Base-by-base conservation (phyloP, 2,113 vertebrate genomes). In the Nothobranchius kuhntae region DNA sequence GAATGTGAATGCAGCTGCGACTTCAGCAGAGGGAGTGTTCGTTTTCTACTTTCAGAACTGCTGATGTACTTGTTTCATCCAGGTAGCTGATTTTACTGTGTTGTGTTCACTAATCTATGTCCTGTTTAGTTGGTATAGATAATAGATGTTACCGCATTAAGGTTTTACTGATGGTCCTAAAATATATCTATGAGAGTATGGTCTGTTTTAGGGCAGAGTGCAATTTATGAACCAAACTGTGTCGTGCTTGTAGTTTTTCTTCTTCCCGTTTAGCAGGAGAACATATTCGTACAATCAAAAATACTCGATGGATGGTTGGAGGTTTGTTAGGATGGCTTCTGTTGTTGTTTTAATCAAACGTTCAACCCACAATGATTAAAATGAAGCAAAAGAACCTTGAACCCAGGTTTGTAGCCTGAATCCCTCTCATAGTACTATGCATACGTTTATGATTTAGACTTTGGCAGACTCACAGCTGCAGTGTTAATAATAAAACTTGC, bases 51-150 rank as follows among this genome's bases (percentile, higher is more conserved):
- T 87, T 86, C 75, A 36, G 69, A 88, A 74, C 65, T 78, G 75
- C 82, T 75, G 74, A 81, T 84, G 79, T 83, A 82, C 77, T 86
- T 78, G 69, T 87, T 85, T 83, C 62, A 69, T 82, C 81, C 74
- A 80, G 86, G 81, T 42, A 42, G 40, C 40, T 45, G 44, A 40
- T 40, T 40, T 40, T 40, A 40, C 38, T 45, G 44, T 45, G 44
- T 88, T 68, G 86, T 91, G 84, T 82, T 78, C 82, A 71, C 77
- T 89, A 85, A 69, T 75, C 82, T 86, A 77, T 81, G 81, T 84
- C 80, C 86, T 78, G 83, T 89, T 91, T 91, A 87, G 68, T 85
- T 90, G 86, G 87, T 76, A 87, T 63, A 71, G 83, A 77, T 83
- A 72, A 68, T 75, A 82, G 21, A 69, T 73, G 70, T 72, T 68